Base-by-base conservation (phyloP, 2,113 vertebrate genomes). In the Gymnobelideus leadbeateri region DNA sequence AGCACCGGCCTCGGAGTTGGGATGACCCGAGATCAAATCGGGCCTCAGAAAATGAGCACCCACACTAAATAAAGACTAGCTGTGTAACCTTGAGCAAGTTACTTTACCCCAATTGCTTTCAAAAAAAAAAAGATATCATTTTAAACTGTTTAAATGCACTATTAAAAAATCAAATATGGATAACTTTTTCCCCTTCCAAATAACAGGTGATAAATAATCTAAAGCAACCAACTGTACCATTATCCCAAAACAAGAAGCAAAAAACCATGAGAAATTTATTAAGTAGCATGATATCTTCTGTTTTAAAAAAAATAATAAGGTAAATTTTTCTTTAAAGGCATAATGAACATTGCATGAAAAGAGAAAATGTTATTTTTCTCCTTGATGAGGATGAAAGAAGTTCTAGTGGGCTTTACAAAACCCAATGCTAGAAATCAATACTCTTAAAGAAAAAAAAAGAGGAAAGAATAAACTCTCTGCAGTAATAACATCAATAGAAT, bases 391-490 rank as follows among this genome's bases (percentile, higher is more conserved):
- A 77, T 77, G 14, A 92, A 94, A 47, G 52, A 16, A 91, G 37
- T 61, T 91, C 94, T 96, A 91, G 14, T 77, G 61, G 37, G n/a
- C 19, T 84, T 84, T 43, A 43, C 37, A 97, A 97, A 97, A 93
- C 92, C 12, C 0, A 94, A 84, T 77, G 57, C 37, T 89, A 0
- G 3, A 95, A 96, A 84, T 51, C 46, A 94, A 54, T 57, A 95
- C 43, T 90, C 68, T 93, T 21, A 91, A 53, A 95, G 92, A 96
- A 95, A 96, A 47, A 47, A 57, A 89, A 96, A 91, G 43, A 96
- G 77, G 95, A 4, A 46, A 5, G 92, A 89, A 19, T 3, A 50
- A 37, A n/a, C 37, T 47, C 28, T 4, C 5, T 51, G 2, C 31
- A 10, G 31, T 84, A 68, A 90, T 96, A 95, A 53, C 21, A 37